Conservation (phyloP, 53 echinoderm and acorn worm species). For the Henricia sp. region DNA sequence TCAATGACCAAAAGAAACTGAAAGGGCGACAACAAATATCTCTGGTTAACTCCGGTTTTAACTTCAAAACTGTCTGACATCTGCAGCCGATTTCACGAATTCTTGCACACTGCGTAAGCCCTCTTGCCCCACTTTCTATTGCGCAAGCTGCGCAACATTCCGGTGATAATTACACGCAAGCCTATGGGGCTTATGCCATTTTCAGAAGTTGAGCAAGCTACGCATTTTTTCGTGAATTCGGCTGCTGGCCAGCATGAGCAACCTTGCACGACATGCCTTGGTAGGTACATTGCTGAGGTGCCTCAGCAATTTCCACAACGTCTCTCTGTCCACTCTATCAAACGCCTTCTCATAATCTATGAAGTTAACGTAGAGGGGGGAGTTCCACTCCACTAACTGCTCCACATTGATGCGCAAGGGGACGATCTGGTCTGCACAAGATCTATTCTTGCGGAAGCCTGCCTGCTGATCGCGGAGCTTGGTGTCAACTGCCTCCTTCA, state of each 20-base stretch:
- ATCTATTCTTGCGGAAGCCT: conserved; percentile 27
- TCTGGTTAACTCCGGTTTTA: conserved; percentile 15
- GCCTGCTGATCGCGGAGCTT: conserved; percentile 29
- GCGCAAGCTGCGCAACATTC: no score
- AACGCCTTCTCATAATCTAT: conserved; percentile 19
- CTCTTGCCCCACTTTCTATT: no score
- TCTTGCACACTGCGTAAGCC: no score
- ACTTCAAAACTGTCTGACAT: no score
- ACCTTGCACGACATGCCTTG: conserved; percentile 26
- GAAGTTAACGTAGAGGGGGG: conserved; percentile 30
- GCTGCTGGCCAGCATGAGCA: no score
- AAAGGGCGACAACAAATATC: conserved; percentile 8
- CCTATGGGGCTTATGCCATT: background rate
- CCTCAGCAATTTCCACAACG: conserved; percentile 6
- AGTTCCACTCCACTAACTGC: conserved; percentile 34
- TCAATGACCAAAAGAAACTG: conserved; percentile 27
- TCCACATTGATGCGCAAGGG: conserved; percentile 12
- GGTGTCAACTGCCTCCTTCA: conserved; percentile 4
- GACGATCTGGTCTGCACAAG: conserved; percentile 2
- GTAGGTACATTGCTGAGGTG: conserved; percentile 14
- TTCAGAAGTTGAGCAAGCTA: no score
- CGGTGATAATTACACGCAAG: background rate
- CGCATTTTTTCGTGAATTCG: no score
- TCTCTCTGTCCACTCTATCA: conserved; percentile 12
- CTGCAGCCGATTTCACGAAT: no score